Evolutionary conservation across 2,113 vertebrate genomes (phyloP), one percentile per base, ranked within the genome.

Genomic region (Oncorhynchus clarkii): DNA sequence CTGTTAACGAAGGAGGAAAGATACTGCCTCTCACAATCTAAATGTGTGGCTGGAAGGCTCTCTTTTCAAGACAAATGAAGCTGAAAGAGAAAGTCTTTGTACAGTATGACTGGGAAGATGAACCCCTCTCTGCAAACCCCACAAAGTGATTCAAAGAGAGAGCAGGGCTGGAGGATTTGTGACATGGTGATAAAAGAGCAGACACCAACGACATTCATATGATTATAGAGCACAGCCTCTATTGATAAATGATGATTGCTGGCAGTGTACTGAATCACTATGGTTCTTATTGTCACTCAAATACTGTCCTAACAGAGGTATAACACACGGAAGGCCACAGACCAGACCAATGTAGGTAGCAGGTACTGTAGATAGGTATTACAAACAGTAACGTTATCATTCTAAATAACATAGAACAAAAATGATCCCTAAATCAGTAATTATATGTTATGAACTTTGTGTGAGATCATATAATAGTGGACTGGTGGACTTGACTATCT

Each of bases 241-340:
- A 79, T 51, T 79, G 81, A 70, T 82, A 86, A 82, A 70, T 83
- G 70, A 91, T 86, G 87, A 88, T 77, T 85, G 82, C 80, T 89
- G 85, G 86, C 88, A 90, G 75, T 27, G 48, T 3, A 2, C 74
- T 65, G 76, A 83, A 77, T 84, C 87, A 82, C 75, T 81, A 83
- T 75, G 81, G 83, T 86, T 81, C 78, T 82, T 77, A 71, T 80
- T 88, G 90, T 91, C 90, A 91, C 79, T 93, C 88, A 91, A 74
- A 87, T 13, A 31, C 22, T 1, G 76, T 88, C 88, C 87, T 86
- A 11, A 45, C 39, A 45, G 39, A 45, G 2, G 39, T 45, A 45
- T 45, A 45, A 88, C 81, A 81, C 79, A 80, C 3, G 39, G 39
- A 45, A 45, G 8, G 9, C 39, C 9, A 45, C 39, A 45, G 39